Evolutionary conservation across 2,113 vertebrate genomes (phyloP).

Genomic region (Leptobrachium ailaonicum): DNA sequence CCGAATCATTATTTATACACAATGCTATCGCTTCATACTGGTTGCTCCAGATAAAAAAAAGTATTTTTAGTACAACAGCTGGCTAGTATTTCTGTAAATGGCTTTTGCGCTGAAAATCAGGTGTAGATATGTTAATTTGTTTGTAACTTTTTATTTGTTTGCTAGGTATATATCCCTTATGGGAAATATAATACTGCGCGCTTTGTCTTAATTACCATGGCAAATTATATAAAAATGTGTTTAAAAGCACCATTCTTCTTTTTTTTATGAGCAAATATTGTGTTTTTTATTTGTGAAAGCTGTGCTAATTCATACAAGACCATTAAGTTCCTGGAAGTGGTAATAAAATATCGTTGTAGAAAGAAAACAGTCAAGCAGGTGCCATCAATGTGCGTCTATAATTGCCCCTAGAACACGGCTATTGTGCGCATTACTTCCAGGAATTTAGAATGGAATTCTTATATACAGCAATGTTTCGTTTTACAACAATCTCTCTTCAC

Average conservation of each 20-base stretch:
- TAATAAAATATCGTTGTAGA: constrained; percentile 24
- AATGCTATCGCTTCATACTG: not conserved
- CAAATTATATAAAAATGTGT: constrained; percentile 6
- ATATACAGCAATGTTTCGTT: constrained; percentile 11
- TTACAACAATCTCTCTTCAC: constrained; percentile 1
- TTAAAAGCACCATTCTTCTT: constrained; percentile 4
- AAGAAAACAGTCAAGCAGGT: constrained; percentile 21
- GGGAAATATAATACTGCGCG: constrained; percentile 5
- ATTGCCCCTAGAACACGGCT: constrained; percentile 11
- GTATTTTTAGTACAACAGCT: constrained; percentile 18
- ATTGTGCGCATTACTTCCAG: constrained; percentile 2
- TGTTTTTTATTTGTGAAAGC: constrained; percentile 21
- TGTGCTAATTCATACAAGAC: constrained; percentile 20
- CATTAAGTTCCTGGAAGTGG: constrained; percentile 31
- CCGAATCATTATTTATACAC: no score
- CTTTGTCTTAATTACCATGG: constrained; percentile 19
- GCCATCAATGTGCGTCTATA: constrained; percentile 10
- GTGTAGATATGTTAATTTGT: constrained; percentile 11
- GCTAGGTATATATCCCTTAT: constrained; percentile 6
- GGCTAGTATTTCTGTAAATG: constrained; percentile 10
- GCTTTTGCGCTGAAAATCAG: constrained; percentile 14
- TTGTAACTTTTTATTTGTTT: not conserved
- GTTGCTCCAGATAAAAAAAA: constrained; percentile 12
- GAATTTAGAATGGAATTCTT: constrained; percentile 1
- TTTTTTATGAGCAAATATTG: constrained; percentile 20